Base-by-base conservation (phyloP, 35 echinoderm and acorn worm species). In the Ptychodera flava region DNA sequence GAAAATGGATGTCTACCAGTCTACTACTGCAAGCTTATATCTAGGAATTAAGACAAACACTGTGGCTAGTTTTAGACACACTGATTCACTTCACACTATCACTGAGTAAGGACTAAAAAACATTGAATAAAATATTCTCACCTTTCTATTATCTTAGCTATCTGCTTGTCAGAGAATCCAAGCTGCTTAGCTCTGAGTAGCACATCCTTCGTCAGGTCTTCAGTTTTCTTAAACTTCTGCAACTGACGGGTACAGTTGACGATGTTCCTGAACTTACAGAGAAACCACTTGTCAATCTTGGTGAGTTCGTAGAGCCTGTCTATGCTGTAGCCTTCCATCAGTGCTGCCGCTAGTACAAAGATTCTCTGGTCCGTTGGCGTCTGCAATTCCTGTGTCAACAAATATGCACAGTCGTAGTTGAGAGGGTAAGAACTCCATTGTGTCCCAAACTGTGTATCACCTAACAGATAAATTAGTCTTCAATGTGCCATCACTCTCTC, bases 281-380 rank as follows among this genome's bases (percentile, higher is more conserved):
- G 79, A 81, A 99, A 99, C 96, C 96, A 99, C 1, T 78, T 90
- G 84, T 99, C 96, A 79, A 99, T 99, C 79, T 93, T 94, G 85
- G 96, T 99, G 36, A 99, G 88, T 29, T 45, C 34, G 88, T 99
- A 99, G 15, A 99, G 90, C 2, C 79, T 80, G 52, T 99, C 96
- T 31, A 99, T 94, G 80, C 38, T 83, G 80, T 94, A 94, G 85
- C 96, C 96, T 14, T 87, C 92, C 90, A 94, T 88, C 53, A 99
- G 85, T 1, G 96, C 96, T 31, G 92, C 93, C 28, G 96, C 90
- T 28, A 99, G 33, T 33, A 99, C 93, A 30, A 86, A 99, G 92
- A 99, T 99, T 16, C 96, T 85, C 35, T 92, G 79, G 33, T 99
- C 96, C 0, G 96, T 99, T 0, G 96, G 96, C 30, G 81, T 92